These are phyloP conservation scores for Sparus aurata DNA, from an alignment of 2,797 vertebrate species.

Conservation along the genomic window DNA sequence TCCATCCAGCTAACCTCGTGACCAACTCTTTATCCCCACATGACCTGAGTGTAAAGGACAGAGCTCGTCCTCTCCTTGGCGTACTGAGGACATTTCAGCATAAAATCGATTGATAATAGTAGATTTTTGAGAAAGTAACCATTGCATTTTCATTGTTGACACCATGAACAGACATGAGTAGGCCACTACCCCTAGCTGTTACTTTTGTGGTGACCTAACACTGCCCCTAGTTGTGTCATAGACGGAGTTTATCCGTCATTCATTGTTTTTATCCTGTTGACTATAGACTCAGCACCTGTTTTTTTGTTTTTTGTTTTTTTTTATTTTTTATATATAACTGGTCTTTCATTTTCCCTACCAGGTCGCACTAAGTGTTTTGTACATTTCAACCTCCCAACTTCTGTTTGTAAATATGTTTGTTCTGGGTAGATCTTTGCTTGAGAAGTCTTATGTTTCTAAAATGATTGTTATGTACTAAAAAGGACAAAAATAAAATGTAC, in stretches of 20 bases:
- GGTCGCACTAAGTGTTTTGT: conserved; percentile 83
- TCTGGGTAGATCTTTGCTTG: conserved; percentile 86
- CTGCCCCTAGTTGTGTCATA: conserved; percentile 63
- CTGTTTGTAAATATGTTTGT: conserved; percentile 88
- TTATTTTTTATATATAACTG: conserved; percentile 70
- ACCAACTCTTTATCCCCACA: conserved; percentile 48
- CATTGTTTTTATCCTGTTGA: conserved; percentile 70
- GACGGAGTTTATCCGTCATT: conserved; percentile 57
- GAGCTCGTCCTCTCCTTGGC: conserved; percentile 41
- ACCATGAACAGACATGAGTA: conserved; percentile 58
- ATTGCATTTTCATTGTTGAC: conserved; percentile 54
- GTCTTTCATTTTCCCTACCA: conserved; percentile 69
- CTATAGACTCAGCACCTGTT: conserved; percentile 57
- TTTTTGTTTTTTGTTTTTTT: conserved; percentile 32
- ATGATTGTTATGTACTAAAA: conserved; percentile 89
- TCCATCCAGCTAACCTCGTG: conserved; percentile 45
- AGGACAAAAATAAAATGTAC: conserved; percentile 89
- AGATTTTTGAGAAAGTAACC: conserved; percentile 57
- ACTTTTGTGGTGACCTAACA: conserved; percentile 56
- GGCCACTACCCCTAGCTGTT: conserved; percentile 51
- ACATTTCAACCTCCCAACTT: conserved; percentile 82
- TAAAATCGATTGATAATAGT: conserved; percentile 55
- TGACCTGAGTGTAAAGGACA: conserved; percentile 46
- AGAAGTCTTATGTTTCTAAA: conserved; percentile 89
- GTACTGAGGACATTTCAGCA: conserved; percentile 54